Percentiles rank a stretch among this genome's conserved stretches.
phyloP scores from a whole-genome alignment of 2,113 vertebrate species.

The Varanus komodoensis region DNA sequence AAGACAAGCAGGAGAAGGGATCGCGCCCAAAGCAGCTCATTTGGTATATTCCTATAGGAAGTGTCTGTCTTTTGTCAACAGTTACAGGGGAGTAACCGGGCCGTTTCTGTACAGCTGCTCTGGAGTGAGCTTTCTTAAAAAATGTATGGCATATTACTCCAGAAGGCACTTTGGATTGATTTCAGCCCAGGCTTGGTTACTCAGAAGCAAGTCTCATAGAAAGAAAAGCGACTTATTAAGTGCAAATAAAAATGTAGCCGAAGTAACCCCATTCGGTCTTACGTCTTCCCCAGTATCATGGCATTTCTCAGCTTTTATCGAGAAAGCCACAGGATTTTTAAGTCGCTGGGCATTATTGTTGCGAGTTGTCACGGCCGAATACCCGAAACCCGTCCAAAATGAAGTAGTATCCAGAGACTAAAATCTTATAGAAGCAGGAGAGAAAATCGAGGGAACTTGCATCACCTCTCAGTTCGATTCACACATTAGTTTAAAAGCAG shows the following conservation, averaged over 20 bases:
- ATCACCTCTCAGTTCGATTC: background rate
- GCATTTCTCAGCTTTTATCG: background rate
- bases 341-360: background rate
- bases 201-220: background rate
- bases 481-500: background rate
- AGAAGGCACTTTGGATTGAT: background rate
- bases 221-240: background rate
- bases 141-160: background rate
- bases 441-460: background rate
- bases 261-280: background rate
- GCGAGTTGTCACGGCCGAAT: background rate
- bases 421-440: background rate
- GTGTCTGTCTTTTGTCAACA: background rate
- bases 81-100: background rate
- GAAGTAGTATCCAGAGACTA: background rate
- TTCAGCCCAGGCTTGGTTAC: background rate
- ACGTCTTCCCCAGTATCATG: too few relatives aligned
- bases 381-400: background rate
- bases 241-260: background rate
- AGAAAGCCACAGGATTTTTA: background rate
- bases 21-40: background rate
- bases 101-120: too few relatives aligned
- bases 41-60: background rate
- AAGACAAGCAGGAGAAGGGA: background rate
- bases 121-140: background rate